Evolutionary conservation across 2,888 invertebrate species (phyloP).

Genomic region (Acheta domesticus): DNA sequence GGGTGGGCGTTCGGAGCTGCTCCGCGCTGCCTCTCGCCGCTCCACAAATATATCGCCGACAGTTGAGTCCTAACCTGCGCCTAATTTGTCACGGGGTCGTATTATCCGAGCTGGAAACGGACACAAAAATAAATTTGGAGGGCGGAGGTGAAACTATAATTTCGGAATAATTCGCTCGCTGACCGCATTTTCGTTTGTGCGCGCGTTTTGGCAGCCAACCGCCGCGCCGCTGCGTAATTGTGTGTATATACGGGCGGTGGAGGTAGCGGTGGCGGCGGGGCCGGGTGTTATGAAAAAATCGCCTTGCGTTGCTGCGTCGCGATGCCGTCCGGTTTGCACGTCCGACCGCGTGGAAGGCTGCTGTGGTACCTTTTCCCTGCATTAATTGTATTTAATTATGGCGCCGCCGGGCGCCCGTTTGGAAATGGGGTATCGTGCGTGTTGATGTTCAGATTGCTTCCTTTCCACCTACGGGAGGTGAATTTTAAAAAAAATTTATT

Average conservation of each 20-base stretch:
- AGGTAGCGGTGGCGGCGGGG: neutral
- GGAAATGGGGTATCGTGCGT: too few relatives aligned
- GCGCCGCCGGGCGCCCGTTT: too few relatives aligned
- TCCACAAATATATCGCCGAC: neutral
- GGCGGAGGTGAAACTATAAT: neutral
- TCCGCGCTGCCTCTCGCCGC: neutral
- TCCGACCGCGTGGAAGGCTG: neutral
- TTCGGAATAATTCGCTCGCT: neutral
- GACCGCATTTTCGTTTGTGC: neutral
- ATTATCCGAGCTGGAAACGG: conserved; percentile 7
- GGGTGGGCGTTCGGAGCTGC: neutral
- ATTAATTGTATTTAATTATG: neutral
- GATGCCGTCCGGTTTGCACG: neutral
- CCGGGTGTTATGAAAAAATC: neutral
- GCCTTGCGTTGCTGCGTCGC: too few relatives aligned
- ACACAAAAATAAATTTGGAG: neutral
- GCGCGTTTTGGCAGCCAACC: neutral
- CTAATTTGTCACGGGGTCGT: conserved; percentile 4
- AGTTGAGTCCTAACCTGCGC: conserved; percentile 18
- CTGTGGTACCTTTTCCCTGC: neutral
- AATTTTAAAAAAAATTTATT: too few relatives aligned
- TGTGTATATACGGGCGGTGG: neutral
- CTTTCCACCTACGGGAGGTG: too few relatives aligned
- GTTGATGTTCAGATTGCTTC: too few relatives aligned
- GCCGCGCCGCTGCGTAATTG: neutral